These are phyloP conservation scores for Scyliorhinus canicula DNA, from an alignment of 2,797 vertebrate genomes.

Conservation along the genomic window DNA sequence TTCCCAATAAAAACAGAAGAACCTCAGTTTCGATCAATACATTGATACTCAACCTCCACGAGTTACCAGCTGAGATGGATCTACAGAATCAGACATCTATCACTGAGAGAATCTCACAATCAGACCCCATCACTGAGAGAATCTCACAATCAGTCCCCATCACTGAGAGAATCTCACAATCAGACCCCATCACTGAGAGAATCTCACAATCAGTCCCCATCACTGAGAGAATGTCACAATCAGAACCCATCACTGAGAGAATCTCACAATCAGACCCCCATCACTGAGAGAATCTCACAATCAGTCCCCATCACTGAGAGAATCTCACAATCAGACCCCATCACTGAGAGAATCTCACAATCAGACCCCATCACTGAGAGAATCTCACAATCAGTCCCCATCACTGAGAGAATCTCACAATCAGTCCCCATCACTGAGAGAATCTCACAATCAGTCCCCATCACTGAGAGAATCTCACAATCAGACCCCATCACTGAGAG, in stretches of 20 bases:
- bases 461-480: too few species aligned
- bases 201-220: neutral
- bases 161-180: neutral
- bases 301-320: too few species aligned
- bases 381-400: neutral
- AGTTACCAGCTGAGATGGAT: neutral
- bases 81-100: neutral
- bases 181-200: neutral
- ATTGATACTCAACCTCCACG: neutral
- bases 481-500: too few species aligned
- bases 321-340: neutral
- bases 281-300: neutral
- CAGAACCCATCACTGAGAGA: neutral
- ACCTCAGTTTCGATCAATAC: neutral
- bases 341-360: neutral
- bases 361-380: neutral
- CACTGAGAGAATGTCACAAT: neutral
- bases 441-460: neutral
- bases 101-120: neutral
- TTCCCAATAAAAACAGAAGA: neutral
- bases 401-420: neutral
- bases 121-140: neutral
- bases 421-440: neutral
- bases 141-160: neutral
- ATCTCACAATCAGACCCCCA: neutral